Conservation (phyloP, 2,888 invertebrate genomes). For the Zeuzera pyrina region DNA sequence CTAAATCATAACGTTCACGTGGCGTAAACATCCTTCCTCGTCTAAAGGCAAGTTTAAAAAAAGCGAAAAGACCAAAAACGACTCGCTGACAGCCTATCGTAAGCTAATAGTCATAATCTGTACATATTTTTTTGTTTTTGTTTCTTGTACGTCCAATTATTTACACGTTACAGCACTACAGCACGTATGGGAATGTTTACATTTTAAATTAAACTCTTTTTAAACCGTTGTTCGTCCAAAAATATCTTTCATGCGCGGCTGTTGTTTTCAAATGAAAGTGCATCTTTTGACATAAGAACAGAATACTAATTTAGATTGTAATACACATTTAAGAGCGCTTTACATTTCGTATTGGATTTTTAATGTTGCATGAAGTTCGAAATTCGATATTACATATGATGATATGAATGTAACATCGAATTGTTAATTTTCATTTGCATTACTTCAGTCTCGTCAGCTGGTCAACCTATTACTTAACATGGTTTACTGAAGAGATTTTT, state of each 20-base stretch:
- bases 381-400: not conserved
- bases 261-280: constrained; percentile 14
- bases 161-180: constrained; percentile 42
- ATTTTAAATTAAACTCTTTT: constrained; percentile 45
- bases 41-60: constrained; percentile 33
- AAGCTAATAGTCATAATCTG: constrained; percentile 63
- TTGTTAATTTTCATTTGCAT: not conserved
- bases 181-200: constrained; percentile 64
- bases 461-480: not conserved
- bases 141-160: constrained; percentile 40
- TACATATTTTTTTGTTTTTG: constrained; percentile 43
- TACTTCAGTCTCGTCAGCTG: not conserved
- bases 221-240: constrained; percentile 28
- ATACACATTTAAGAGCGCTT: constrained; percentile 1
- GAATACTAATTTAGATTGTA: constrained; percentile 1
- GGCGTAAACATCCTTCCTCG: constrained; percentile 63
- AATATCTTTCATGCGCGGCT: constrained; percentile 18
- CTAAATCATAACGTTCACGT: constrained; percentile 65
- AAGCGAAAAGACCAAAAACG: constrained; percentile 51
- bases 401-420: too few relatives aligned
- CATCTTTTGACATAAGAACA: constrained; percentile 6
- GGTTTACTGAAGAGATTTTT: not conserved
- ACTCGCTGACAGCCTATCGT: constrained; percentile 59
- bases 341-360: not conserved
- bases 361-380: too few relatives aligned